A percentile compares a stretch with the other conserved stretches of the same genome.
These are phyloP conservation scores for Microtus pennsylvanicus DNA, from an alignment of 2,113 vertebrate species.

Conservation along the genomic window DNA sequence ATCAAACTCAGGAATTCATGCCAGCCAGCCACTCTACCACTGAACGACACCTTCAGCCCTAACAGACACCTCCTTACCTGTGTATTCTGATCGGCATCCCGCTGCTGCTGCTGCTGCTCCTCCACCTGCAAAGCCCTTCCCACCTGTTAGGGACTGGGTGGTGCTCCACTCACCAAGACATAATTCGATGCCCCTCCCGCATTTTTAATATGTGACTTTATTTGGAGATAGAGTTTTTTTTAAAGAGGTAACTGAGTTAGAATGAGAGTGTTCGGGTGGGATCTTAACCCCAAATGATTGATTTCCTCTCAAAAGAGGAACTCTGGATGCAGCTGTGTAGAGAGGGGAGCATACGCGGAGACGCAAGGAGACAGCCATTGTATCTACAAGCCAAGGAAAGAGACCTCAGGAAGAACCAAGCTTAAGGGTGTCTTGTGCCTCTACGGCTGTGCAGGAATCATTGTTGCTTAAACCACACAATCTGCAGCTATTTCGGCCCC, in stretches of 20 bases:
- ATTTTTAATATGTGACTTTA: background rate
- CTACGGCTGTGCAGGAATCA: background rate
- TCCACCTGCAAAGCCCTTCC: background rate
- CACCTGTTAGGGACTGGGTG: background rate
- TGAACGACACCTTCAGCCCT: background rate
- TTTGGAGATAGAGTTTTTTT: slow-evolving; percentile 6
- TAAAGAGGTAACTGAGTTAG: slow-evolving; percentile 8
- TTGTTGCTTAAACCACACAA: background rate
- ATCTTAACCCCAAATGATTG: background rate
- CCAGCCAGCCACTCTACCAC: background rate
- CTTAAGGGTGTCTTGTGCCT: background rate
- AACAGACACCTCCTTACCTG: background rate
- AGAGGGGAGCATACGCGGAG: background rate
- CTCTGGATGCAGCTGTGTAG: background rate
- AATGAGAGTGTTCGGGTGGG: background rate
- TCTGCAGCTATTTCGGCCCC: background rate
- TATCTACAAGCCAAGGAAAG: background rate
- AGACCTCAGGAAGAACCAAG: background rate
- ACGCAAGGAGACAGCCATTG: background rate
- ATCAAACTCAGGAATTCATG: background rate
- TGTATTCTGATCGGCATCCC: background rate
- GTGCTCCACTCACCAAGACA: background rate
- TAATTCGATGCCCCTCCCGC: background rate
- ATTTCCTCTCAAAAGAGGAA: background rate
- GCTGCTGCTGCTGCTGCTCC: background rate